Evolutionary conservation across 2,113 vertebrate genomes (phyloP), one percentile per base, ranked within the genome.

Genomic region (Protobothrops flavoviridis): DNA sequence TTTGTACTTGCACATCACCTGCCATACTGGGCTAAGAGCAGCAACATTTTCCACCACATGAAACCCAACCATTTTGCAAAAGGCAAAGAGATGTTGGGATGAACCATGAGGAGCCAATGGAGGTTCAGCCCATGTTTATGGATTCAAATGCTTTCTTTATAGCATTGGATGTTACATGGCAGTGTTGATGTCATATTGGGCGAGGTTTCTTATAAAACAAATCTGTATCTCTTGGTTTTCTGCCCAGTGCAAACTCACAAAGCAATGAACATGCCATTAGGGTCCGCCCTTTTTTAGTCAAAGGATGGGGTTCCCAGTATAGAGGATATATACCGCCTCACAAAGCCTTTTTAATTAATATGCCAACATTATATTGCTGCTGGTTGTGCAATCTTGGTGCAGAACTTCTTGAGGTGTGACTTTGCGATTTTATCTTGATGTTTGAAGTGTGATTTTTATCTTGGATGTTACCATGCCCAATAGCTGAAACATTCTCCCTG

Each of bases 351-450:
- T 95, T 87, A 86, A n/a, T 88, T 53, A 53, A 33, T 39, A 26
- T 24, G 23, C 95, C 93, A 95, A 94, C 81, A 96, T 93, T 95
- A 90, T 88, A 95, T 95, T 92, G 93, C 92, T 94, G 74, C 43
- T 94, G 13, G 59, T 97, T 96, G 94, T 95, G 96, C 95, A 97
- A 97, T 61, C 88, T 81, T 94, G 89, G 93, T 43, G 93, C 0
- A 53, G 91, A 94, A 96, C 96, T 96, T 97, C 95, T 95, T 96
- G 96, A 96, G 96, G 95, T 96, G 94, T 94, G 96, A 97, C 96
- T 96, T 74, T 74, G 69, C 0, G n/a, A 74, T 74, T 17, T 74
- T 74, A 74, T 96, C 95, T 94, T 96, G 96, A 96, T 96, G 95
- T 96, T 94, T 94, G 96, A 97, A 96, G 33, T 81, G 17, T 81